Evolutionary conservation across 2,888 invertebrate genomes (phyloP).

Genomic region (Hypselothyrea guttata): DNA sequence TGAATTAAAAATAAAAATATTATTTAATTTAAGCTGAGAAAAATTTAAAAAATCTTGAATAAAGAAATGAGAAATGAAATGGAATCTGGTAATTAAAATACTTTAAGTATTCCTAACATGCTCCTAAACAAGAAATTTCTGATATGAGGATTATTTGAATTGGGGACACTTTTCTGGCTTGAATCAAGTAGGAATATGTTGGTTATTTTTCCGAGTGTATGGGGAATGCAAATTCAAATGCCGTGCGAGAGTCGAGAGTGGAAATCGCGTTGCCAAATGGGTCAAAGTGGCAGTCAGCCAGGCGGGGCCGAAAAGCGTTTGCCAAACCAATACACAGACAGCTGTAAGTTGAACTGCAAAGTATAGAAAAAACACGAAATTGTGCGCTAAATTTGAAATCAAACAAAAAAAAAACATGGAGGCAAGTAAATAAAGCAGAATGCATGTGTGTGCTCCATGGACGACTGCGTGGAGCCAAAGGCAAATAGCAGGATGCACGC

Average conservation of each 20-base stretch:
- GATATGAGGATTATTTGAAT: too few relatives aligned
- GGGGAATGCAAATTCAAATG: constrained; percentile 55
- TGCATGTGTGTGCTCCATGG: constrained; percentile 18
- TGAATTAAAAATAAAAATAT: too few relatives aligned
- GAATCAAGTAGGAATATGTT: too few relatives aligned
- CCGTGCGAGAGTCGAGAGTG: constrained; percentile 61
- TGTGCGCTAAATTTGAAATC: constrained; percentile 73
- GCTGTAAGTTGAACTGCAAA: constrained; percentile 37
- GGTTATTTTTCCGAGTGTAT: too few relatives aligned
- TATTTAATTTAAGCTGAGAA: too few relatives aligned
- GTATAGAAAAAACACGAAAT: constrained; percentile 51
- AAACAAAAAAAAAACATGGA: constrained; percentile 56
- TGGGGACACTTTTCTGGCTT: too few relatives aligned
- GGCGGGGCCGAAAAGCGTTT: constrained; percentile 60
- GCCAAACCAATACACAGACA: constrained; percentile 61
- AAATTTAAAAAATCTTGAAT: too few relatives aligned
- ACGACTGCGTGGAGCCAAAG: constrained; percentile 73
- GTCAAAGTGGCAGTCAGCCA: constrained; percentile 78
- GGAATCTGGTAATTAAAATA: too few relatives aligned
- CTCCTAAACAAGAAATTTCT: too few relatives aligned
- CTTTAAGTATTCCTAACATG: too few relatives aligned
- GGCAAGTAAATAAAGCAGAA: constrained; percentile 60
- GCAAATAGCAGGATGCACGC: constrained; percentile 63
- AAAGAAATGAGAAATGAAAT: too few relatives aligned
- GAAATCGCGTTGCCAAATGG: constrained; percentile 69